phyloP scores from a whole-genome alignment of 1,140 invertebrate genomes.

The Drosophila asahinai region DNA sequence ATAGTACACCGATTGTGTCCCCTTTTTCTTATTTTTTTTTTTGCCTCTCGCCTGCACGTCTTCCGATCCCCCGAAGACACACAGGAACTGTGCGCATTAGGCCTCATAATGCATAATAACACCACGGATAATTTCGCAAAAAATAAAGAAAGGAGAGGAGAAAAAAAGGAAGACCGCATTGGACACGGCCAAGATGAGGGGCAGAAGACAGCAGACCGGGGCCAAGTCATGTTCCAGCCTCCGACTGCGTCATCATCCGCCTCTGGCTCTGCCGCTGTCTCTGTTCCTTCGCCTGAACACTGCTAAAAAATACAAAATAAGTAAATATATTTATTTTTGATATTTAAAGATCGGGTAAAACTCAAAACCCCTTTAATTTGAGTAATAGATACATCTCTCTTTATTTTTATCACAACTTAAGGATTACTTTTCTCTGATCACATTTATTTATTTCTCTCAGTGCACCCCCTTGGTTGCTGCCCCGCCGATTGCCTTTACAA shows the following conservation, averaged over 20 bases:
- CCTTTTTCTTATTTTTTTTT: neutral
- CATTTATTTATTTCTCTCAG: neutral
- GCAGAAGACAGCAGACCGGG: conserved; percentile 3
- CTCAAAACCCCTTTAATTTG: no score
- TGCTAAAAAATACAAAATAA: neutral
- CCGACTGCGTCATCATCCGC: conserved; percentile 36
- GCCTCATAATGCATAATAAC: conserved; percentile 77
- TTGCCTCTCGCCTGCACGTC: neutral
- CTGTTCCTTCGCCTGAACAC: neutral
- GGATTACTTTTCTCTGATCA: neutral
- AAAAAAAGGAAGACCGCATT: conserved; percentile 44
- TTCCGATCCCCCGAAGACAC: conserved; percentile 36
- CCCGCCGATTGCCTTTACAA: conserved; percentile 57
- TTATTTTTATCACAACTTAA: neutral
- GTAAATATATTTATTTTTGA: no score
- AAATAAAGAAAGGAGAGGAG: conserved; percentile 21
- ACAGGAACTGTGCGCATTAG: conserved; percentile 77
- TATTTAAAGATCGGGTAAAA: no score
- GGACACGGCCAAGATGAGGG: conserved; percentile 41
- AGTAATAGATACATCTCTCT: no score
- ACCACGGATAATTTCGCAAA: conserved; percentile 75
- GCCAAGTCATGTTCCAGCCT: conserved; percentile 27
- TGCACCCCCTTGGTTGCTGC: conserved; percentile 11
- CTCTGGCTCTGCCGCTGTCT: conserved; percentile 11
- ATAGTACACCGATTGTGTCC: conserved; percentile 18